A percentile compares a stretch with the other conserved stretches of the same genome.
phyloP scores from a whole-genome alignment of 2,797 vertebrate genomes.

The Alectoris magna region DNA sequence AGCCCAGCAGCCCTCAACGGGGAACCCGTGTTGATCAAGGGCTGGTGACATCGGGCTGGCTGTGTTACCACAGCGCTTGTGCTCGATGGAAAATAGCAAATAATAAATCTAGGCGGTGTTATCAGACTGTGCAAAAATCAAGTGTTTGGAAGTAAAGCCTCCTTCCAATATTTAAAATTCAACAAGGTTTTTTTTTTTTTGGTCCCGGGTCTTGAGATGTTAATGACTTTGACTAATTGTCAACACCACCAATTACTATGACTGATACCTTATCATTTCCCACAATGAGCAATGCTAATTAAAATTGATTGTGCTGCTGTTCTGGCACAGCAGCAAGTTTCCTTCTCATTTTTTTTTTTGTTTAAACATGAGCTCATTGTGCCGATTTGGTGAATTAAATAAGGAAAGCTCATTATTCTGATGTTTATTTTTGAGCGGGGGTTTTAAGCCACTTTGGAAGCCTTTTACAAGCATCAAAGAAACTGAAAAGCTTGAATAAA shows the following conservation, averaged over 20 bases:
- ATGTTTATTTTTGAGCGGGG: conserved; percentile 73
- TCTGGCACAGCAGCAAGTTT: conserved; percentile 79
- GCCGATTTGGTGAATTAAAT: conserved; percentile 77
- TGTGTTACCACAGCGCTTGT: not conserved
- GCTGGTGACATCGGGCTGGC: rapidly evolving
- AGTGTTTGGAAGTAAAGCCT: conserved; percentile 18
- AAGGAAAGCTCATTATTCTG: conserved; percentile 71
- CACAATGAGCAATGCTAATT: conserved; percentile 85
- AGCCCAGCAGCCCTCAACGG: not conserved
- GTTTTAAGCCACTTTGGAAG: conserved; percentile 61
- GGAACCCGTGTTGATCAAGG: not conserved
- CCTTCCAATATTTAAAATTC: conserved; percentile 68
- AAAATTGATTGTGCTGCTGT: conserved; percentile 84
- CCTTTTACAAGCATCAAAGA: conserved; percentile 64
- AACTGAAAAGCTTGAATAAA: conserved; percentile 53
- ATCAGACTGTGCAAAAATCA: conserved; percentile 36
- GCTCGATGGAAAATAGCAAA: conserved; percentile 2
- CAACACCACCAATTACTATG: conserved; percentile 84
- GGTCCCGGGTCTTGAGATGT: conserved; percentile 79
- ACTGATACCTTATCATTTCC: conserved; percentile 86
- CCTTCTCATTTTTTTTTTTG: conserved; percentile 59
- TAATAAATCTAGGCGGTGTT: not conserved
- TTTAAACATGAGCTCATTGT: conserved; percentile 79
- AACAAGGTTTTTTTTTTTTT: conserved; percentile 50
- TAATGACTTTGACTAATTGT: conserved; percentile 87